Base-by-base conservation (phyloP, 1,140 invertebrate species). In the Philotrypesis tridentata region DNA sequence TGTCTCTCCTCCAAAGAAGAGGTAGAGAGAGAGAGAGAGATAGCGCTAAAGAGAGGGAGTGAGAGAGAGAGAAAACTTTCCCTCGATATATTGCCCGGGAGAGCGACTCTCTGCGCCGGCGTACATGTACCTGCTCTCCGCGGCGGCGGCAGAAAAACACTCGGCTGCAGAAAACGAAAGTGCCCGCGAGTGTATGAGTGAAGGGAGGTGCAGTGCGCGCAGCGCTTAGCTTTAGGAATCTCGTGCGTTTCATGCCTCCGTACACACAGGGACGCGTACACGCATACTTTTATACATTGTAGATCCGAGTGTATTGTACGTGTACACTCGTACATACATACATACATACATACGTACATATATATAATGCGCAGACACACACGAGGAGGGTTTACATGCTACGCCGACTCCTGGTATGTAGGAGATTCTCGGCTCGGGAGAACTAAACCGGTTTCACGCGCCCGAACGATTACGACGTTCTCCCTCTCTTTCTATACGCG, bases 371-470 rank as follows among this genome's bases (percentile, higher is more conserved):
- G n/a, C 48, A 55, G 17, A 55, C 21, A 55, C 21, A 55, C 48
- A 8, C 21, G 48, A 2, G 1, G 48, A 25, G 60, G 48, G 61
- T 23, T 65, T 29, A 65, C 61, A 29, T 29, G 61, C 23, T 65
- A 25, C 23, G 25, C 25, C 27, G 25, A 65, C 61, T 65, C 61
- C 61, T 65, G 61, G 61, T 65, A 65, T 65, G 61, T 65, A 65
- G 61, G 27, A 55, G 48, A 65, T 65, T 21, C 61, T 65, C 61
- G 61, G 11, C 27, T 7, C 21, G 11, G 21, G 55, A 65, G 74
- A 17, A 8, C 29, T 17, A 37, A 79, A 79, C 77, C 77, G 77
- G 77, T 79, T 79, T 71, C 65, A 76, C 74, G 60, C 74, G 60
- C 48, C 48, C 21, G 63, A 68, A 29, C 75, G 63, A 78, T 78